Percentiles rank a stretch among this genome's conserved stretches.
These are phyloP conservation scores for Dicaeum eximium DNA, from an alignment of 2,113 vertebrate genomes.

Conservation along the genomic window DNA sequence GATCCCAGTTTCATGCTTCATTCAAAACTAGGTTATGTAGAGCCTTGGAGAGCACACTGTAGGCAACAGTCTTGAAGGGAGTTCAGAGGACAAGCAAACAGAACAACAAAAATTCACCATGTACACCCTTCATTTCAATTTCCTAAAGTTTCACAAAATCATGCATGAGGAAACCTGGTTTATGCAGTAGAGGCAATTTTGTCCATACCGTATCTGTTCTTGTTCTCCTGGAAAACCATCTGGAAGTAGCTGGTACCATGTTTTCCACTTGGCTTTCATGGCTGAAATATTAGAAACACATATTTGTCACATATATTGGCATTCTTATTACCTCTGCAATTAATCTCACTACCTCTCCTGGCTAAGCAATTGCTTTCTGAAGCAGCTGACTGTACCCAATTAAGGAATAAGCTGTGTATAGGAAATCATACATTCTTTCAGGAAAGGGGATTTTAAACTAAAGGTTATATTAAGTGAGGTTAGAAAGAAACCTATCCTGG, in stretches of 20 bases:
- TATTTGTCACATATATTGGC: slow-evolving; percentile 16
- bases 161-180: background rate
- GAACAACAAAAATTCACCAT: background rate
- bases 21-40: background rate
- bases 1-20: background rate
- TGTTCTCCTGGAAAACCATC: background rate
- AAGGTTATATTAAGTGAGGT: background rate
- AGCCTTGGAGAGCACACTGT: background rate
- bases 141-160: background rate
- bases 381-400: background rate
- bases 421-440: background rate
- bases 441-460: slow-evolving; percentile 32
- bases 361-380: slow-evolving; percentile 11
- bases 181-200: background rate
- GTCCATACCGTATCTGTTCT: background rate
- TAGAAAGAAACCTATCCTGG: slow-evolving; percentile 15
- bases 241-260: background rate
- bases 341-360: slow-evolving; percentile 30
- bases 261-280: background rate
- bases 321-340: slow-evolving; percentile 12
- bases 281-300: background rate
- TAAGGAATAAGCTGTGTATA: background rate
- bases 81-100: background rate
- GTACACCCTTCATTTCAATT: background rate
- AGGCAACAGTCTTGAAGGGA: background rate